Conservation (phyloP, 2,888 invertebrate genomes). For the Timema cristinae region DNA sequence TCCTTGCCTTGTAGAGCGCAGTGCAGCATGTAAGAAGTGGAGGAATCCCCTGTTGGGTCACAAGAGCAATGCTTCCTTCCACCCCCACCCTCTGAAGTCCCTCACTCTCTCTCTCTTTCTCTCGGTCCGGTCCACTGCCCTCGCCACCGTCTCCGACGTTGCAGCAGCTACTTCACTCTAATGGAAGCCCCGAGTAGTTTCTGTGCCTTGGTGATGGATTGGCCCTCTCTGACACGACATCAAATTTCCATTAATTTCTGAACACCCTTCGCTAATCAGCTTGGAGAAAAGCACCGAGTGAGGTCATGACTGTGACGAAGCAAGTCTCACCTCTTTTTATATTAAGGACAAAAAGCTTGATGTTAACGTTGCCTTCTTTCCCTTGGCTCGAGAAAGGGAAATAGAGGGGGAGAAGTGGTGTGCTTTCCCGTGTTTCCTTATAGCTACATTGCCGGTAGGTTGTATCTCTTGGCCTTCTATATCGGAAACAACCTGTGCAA, state of each 20-base stretch:
- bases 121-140: conserved; percentile 22
- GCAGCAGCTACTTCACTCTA: conserved; percentile 17
- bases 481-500: no score
- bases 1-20: not conserved
- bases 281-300: conserved; percentile 27
- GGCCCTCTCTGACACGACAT: conserved; percentile 31
- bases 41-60: conserved; percentile 6
- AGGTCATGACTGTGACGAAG: conserved; percentile 24
- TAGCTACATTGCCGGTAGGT: no score
- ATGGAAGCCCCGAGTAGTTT: conserved; percentile 18
- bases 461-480: no score
- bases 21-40: not conserved
- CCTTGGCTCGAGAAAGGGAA: no score
- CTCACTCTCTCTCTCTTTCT: no score
- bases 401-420: no score
- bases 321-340: conserved; percentile 22
- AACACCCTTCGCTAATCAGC: conserved; percentile 32
- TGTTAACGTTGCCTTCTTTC: conserved; percentile 23
- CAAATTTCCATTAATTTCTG: conserved; percentile 35
- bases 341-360: conserved; percentile 28
- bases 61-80: no score
- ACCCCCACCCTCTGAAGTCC: no score
- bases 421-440: no score
- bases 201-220: conserved; percentile 30
- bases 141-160: conserved; percentile 12